Evolutionary conservation across 1,140 invertebrate species (phyloP), one percentile per base, ranked within the genome.

Genomic region (Phocides pigmalion): DNA sequence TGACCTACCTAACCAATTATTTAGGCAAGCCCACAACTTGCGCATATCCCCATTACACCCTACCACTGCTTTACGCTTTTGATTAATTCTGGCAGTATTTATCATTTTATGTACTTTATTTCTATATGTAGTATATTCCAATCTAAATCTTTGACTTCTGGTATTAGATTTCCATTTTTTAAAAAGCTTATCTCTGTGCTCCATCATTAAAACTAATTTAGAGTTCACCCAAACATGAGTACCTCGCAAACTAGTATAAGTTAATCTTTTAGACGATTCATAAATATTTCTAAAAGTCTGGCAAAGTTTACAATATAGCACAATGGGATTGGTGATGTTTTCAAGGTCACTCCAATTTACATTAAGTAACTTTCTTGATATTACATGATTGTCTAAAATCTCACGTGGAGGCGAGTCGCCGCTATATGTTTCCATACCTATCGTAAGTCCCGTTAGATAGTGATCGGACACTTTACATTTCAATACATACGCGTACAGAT

Each of bases 31-130:
- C 72, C 65, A 74, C 59, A 78, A 66, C 58, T 70, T 72, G 37
- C 66, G 68, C 28, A 32, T 61, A 66, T 74, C 72, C 8, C 65
- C 69, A 3, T 70, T 67, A 70, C 66, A 72, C n/a, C 66, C 59
- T 41, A 41, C 41, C 51, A 74, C 61, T 61, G 66, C 44, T 6
- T 17, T 4, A 22, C 51, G 53, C 42, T 37, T 70, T 58, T 69
- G 68, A 25, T 56, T 69, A 64, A 74, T 74, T 69, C 66, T 74
- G 11, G 67, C 67, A 6, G 42, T 25, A 64, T 71, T 72, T 68
- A 78, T 64, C 14, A 65, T n/a, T 68, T 71, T 74, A 35, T 66
- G 68, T 35, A 67, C 25, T 35, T 62, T 70, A 69, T 74, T 78
- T 44, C 70, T 50, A 65, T 58, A 71, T 62, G 44, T 68, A 9